Conservation (phyloP, 2,797 vertebrate genomes). For the Phoebastria nigripes region DNA sequence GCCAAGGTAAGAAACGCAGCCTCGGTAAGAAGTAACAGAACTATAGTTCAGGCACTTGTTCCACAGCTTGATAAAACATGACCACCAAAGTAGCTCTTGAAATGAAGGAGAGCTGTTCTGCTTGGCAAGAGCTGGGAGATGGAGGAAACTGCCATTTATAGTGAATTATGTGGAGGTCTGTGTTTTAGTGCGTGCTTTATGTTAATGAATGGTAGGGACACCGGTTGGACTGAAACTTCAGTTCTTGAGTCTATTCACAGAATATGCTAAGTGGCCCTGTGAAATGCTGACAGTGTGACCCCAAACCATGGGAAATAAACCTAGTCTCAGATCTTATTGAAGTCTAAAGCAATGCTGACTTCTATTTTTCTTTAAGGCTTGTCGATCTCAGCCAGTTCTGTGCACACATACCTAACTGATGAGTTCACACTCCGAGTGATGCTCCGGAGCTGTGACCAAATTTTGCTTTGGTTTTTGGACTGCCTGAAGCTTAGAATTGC, state of each 20-base stretch:
- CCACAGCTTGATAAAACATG: neutral
- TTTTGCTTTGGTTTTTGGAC: neutral
- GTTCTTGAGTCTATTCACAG: neutral
- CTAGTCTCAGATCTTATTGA: neutral
- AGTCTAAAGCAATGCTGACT: neutral
- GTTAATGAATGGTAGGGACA: neutral
- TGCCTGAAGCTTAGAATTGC: neutral
- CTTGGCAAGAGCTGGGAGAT: neutral
- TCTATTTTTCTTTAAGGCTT: neutral
- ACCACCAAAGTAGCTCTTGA: neutral
- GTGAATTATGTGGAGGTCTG: neutral
- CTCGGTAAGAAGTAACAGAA: rapidly evolving
- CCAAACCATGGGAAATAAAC: neutral
- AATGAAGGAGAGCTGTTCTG: neutral
- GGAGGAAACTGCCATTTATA: neutral
- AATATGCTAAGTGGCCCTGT: neutral
- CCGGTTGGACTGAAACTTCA: neutral
- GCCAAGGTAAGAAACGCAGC: neutral
- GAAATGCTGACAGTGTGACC: neutral
- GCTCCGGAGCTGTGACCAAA: neutral
- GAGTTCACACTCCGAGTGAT: neutral
- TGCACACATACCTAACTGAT: neutral
- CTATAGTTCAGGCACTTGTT: neutral
- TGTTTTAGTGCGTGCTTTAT: neutral
- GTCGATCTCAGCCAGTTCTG: neutral